A percentile compares a stretch with the other conserved stretches of the same genome.
phyloP scores from a whole-genome alignment of 2,113 vertebrate species.

The Dicaeum eximium region DNA sequence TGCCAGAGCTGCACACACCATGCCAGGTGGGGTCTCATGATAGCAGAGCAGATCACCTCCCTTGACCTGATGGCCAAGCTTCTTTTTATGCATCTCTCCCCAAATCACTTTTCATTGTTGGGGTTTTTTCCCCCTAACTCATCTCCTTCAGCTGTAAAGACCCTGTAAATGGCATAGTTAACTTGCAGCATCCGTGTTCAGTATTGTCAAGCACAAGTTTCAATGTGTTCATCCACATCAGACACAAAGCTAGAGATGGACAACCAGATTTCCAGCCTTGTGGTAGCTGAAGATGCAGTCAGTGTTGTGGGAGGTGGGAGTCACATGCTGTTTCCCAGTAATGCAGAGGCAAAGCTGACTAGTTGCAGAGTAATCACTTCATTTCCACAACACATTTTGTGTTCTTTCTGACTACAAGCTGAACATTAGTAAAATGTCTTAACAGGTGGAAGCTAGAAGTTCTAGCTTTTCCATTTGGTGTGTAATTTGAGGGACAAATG shows the following conservation, averaged over 20 bases:
- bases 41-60: background rate
- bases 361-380: background rate
- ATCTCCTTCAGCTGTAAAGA: background rate
- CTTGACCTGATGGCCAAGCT: background rate
- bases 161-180: background rate
- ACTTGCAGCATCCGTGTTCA: background rate
- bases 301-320: background rate
- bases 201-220: background rate
- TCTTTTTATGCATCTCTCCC: background rate
- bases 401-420: background rate
- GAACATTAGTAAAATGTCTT: background rate
- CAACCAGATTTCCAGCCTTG: background rate
- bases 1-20: background rate
- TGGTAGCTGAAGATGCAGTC: background rate
- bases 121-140: background rate
- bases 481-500: background rate
- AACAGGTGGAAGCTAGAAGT: background rate
- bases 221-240: background rate
- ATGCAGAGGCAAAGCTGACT: background rate
- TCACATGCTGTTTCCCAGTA: background rate
- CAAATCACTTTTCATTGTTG: background rate
- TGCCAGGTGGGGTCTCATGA: background rate
- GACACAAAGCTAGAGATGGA: background rate
- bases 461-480: background rate
- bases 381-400: background rate